Evolutionary conservation across 2,797 vertebrate genomes (phyloP), one percentile per base, ranked within the genome.

Genomic region (Scomberomorus guttatus): DNA sequence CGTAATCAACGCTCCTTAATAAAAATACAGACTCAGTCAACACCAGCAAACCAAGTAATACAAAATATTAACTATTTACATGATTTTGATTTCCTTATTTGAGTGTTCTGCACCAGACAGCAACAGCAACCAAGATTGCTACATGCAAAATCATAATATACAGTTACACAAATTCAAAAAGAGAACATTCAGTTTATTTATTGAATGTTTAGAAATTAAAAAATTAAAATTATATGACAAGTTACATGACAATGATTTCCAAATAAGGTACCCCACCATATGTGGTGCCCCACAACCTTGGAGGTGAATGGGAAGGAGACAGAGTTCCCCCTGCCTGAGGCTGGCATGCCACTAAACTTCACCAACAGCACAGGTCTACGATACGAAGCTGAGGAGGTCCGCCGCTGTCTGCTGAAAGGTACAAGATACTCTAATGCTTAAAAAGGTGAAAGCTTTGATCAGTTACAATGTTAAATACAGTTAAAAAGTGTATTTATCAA

Each of bases 331-430:
- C 55, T 90, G 66, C 83, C 85, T 11, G 70, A 85, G 32, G 37
- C 82, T 4, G 55, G 79, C 1, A 82, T 90, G 58, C 78, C 63
- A 1, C 90, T 86, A 13, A 90, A 92, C 75, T 94, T 87, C 74
- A 12, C 13, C 0, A 87, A 94, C 1, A 87, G 91, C 48, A 70
- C 86, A 0, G 94, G 94, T 52, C 61, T 95, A 77, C 79, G 61
- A 42, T 95, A 94, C 1, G 94, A 95, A 68, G 95, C 94, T 1
- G 85, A 93, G 25, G 95, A 96, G 0, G 92, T 95, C 20, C 91
- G 89, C 0, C 90, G 88, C 24, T 96, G 95, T 72, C 84, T 96
- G 20, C 83, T 81, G 14, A 80, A 86, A 71, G 79, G 83, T 85
- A 68, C 32, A 44, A 48, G 3, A 44, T 20, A 51, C 15, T 59